Base-by-base conservation (phyloP, 2,797 vertebrate species). In the Hydrocynus forskahlii region DNA sequence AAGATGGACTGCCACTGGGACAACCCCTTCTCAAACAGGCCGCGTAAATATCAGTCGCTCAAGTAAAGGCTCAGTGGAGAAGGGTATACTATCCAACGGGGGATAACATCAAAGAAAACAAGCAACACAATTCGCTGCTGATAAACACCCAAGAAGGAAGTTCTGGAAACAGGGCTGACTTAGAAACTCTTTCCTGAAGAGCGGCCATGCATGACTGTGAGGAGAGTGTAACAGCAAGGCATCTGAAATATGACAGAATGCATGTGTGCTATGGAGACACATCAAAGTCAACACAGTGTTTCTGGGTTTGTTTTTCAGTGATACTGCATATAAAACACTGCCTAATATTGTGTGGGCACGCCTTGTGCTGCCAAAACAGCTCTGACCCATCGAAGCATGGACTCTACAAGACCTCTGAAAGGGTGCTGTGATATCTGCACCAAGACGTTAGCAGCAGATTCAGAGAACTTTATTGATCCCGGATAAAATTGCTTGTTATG, bases 1-100 rank as follows among this genome's bases (percentile, higher is more conserved):
- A 76, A 76, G 48, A 76, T 45, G 54, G 54, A 70, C 75, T 76
- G 66, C 50, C 72, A 45, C 40, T 64, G 64, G 71, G 74, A 76
- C 62, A 23, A 40, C 25, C 45, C 57, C 23, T 62, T 52, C 21
- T 7, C 63, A 23, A 73, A 69, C 43, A 75, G 75, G 25, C 50
- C 62, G 7, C 14, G 7, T 17, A 35, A 19, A 64, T 64, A 62
- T 29, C 23, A 62, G 59, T 14, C 4, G 13, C 23, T 62, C 29
- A 29, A 23, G 59, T 13, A 29, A 57, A 23, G n/a, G 23, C 48
- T 35, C 23, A 52, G 29, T 72, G 29, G 50, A 68, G 35, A 6
- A 25, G 16, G 16, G n/a, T 40, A 40, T 40, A 7, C 25, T 16
- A 7, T n/a, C 35, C 17, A 40, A 17, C 1, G 2, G 13, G 12